Base-by-base conservation (phyloP, 2,113 vertebrate species). In the Pluvianellus socialis region DNA sequence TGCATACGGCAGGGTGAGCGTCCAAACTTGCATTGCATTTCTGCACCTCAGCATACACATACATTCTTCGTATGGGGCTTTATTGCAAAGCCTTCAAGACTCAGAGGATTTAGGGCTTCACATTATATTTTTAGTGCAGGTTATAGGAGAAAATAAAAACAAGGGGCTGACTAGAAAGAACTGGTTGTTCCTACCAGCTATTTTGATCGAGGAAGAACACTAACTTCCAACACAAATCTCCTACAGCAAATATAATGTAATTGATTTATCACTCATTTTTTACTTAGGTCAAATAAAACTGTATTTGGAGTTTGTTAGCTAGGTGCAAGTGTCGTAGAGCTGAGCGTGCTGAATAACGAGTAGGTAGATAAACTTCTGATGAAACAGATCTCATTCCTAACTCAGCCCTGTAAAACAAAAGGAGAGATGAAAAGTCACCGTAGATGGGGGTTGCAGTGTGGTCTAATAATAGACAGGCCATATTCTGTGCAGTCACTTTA, bases 221-320 rank as follows among this genome's bases (percentile, higher is more conserved):
- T 55, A 30, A 55, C 52, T 76, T 77, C 65, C 76, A 75, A 42
- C 86, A 88, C 75, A 94, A 91, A 79, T 15, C 71, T 77, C 65
- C 42, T 86, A 40, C 40, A 26, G 59, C 66, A 50, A 74, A 74
- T 70, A 70, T 40, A 91, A 86, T 63, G 55, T 49, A 33, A 30
- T 85, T 96, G 86, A 94, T 77, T 96, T 91, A 74, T 72, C 22
- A 23, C 72, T 92, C 63, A 65, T 84, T 66, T 79, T 85, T 92
- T 53, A 87, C 66, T 71, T 67, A 76, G 61, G 38, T 82, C 80
- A 63, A 90, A 56, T 44, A 82, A 94, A 81, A 49, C 53, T 83
- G 65, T 45, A 3, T 72, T 70, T 92, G 84, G 27, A 45, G 19
- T 80, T 71, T 44, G 28, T 66, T 94, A 71, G 61, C 38, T 66